Conservation (phyloP, 2,888 invertebrate species). For the Drosophila yooni region DNA sequence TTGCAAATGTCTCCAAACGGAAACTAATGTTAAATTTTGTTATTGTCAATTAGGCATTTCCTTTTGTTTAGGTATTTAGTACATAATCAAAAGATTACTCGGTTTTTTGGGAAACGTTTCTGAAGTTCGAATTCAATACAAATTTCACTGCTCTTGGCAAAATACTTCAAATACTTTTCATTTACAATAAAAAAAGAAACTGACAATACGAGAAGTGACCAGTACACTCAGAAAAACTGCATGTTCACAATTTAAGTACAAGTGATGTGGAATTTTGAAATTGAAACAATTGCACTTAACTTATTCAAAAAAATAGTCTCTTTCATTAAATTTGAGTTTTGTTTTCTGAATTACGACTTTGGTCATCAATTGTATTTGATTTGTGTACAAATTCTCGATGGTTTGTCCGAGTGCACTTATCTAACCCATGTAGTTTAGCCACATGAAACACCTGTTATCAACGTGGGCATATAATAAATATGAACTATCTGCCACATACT, state of each 20-base stretch:
- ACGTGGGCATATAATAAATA: not conserved
- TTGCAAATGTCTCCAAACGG: too few relatives aligned
- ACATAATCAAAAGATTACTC: too few relatives aligned
- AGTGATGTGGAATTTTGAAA: not conserved
- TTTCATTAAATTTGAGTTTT: not conserved
- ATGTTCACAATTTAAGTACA: not conserved
- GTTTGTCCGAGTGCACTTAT: slow-evolving; percentile 9
- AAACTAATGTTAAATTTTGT: too few relatives aligned
- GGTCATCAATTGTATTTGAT: not conserved
- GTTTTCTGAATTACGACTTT: not conserved
- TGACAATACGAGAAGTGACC: not conserved
- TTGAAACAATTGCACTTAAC: not conserved
- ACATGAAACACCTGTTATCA: slow-evolving; percentile 44
- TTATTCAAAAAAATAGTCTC: too few relatives aligned
- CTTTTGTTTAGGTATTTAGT: too few relatives aligned
- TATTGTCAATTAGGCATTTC: too few relatives aligned
- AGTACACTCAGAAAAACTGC: not conserved
- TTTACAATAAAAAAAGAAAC: not conserved
- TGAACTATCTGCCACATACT: not conserved
- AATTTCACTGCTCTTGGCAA: too few relatives aligned
- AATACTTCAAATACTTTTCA: too few relatives aligned
- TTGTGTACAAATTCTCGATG: too few relatives aligned
- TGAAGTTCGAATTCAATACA: too few relatives aligned
- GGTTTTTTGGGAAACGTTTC: too few relatives aligned
- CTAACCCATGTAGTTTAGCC: not conserved